Evolutionary conservation across 2,113 vertebrate species (phyloP), one percentile per base, ranked within the genome.

Genomic region (Gracilinanus agilis): DNA sequence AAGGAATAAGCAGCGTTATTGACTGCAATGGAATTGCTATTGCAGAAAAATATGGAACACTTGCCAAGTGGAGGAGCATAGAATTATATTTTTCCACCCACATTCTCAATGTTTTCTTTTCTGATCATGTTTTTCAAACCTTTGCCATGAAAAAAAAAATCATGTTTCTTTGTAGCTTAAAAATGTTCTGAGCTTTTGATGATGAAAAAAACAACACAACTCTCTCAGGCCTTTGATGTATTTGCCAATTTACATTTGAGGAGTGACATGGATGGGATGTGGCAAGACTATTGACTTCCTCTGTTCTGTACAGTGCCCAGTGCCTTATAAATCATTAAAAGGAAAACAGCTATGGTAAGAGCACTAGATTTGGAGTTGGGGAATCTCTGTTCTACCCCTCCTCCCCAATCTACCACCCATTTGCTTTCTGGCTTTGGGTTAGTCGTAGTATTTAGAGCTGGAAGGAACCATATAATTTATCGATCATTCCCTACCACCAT

Each of bases 231-330:
- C n/a, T 83, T 83, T 83, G 67, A 83, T 21, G 67, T 83, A 40
- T 83, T 83, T 83, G 67, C 67, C 67, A 83, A 83, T 40, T 83
- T 83, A 40, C n/a, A 83, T 83, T 40, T 83, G 67, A 40, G 67
- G n/a, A 83, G 67, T 40, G 67, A 83, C 67, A 83, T 23, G n/a
- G 67, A 40, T 83, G n/a, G 67, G 67, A 83, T 83, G 67, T 83
- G 67, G 67, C 67, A 83, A 83, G 67, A 83, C 67, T 40, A 83
- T 40, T 83, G 67, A 83, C 67, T 83, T 83, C 67, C 67, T 83
- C 34, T 83, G 67, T 25, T 40, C 67, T 8, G 19, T 83, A 83
- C 67, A 83, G 34, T 40, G 1, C 67, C 19, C 67, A 83, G 19
- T 83, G n/a, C 23, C 67, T 83, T 83, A 83, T 83, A 83, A 83